Evolutionary conservation across 2,888 invertebrate genomes (phyloP).

Genomic region (Drosophila melanosoma): DNA sequence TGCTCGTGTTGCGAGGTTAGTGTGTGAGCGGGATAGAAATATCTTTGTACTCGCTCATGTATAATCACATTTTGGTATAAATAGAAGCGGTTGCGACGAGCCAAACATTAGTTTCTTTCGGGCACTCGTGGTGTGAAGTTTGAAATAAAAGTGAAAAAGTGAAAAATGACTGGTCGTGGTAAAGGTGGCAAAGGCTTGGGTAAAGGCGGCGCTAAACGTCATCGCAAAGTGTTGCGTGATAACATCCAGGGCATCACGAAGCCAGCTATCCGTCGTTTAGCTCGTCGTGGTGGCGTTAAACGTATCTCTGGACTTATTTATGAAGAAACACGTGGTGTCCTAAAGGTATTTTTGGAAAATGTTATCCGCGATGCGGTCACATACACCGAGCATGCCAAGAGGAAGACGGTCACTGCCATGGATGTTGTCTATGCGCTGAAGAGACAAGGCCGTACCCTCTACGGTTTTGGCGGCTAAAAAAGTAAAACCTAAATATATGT

Average conservation of each 20-base stretch:
- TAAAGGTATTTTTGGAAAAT: constrained; percentile 93
- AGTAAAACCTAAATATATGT: not conserved
- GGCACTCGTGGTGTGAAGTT: not conserved
- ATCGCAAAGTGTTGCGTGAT: constrained; percentile 91
- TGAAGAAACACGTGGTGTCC: constrained; percentile 91
- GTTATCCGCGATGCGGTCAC: constrained; percentile 93
- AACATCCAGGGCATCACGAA: constrained; percentile 93
- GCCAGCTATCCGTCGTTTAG: constrained; percentile 91
- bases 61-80: not conserved
- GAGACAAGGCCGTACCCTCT: constrained; percentile 92
- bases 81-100: not conserved
- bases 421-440: constrained; percentile 95
- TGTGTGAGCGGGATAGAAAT: not conserved
- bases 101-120: not conserved
- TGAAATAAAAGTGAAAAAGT: not conserved
- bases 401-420: constrained; percentile 95
- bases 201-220: constrained; percentile 87
- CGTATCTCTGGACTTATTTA: constrained; percentile 91
- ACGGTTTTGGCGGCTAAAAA: constrained; percentile 90
- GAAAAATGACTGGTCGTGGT: constrained; percentile 86
- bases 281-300: constrained; percentile 90
- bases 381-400: constrained; percentile 94
- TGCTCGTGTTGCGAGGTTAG: not conserved
- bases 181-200: constrained; percentile 75
- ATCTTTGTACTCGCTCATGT: not conserved